Conservation (phyloP, 2,113 vertebrate species). For the Bothrops jararaca region DNA sequence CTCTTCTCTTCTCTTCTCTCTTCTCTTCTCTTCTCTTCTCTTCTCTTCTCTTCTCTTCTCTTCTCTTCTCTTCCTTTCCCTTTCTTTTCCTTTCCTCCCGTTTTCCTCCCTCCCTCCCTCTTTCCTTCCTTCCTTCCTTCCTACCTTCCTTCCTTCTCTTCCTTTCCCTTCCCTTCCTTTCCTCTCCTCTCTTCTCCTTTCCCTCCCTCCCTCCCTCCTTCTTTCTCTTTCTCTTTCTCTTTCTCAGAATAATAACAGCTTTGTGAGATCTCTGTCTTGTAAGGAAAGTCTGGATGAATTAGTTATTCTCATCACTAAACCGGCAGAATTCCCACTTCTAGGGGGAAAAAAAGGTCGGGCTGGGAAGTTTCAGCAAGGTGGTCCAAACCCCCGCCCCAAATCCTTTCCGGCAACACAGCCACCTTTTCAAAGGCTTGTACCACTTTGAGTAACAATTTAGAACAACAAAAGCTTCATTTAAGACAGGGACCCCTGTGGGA, state of each 20-base stretch:
- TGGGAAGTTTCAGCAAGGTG: conserved; percentile 52
- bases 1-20: background rate
- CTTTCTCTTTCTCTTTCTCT: background rate
- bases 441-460: conserved; percentile 72
- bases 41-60: background rate
- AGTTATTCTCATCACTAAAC: background rate
- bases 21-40: background rate
- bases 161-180: background rate
- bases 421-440: conserved; percentile 67
- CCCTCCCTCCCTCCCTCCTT: background rate
- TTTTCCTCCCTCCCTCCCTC: background rate
- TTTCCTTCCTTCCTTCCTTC: background rate
- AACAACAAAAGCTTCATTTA: conserved; percentile 72
- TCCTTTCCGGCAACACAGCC: conserved; percentile 53
- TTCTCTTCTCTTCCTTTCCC: too few species aligned
- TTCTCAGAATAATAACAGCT: background rate
- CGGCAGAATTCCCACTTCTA: conserved; percentile 48
- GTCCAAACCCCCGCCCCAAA: conserved; percentile 61
- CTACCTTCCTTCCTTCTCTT: too few species aligned
- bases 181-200: background rate
- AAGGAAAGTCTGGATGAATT: background rate
- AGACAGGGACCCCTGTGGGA: conserved; percentile 70
- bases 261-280: background rate
- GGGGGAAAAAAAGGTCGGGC: conserved; percentile 28
- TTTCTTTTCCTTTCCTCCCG: too few species aligned